A percentile compares a stretch with the other conserved stretches of the same genome.
Evolutionary conservation across 1,140 invertebrate genomes (phyloP).

Genomic region (Heterodera carotae): DNA sequence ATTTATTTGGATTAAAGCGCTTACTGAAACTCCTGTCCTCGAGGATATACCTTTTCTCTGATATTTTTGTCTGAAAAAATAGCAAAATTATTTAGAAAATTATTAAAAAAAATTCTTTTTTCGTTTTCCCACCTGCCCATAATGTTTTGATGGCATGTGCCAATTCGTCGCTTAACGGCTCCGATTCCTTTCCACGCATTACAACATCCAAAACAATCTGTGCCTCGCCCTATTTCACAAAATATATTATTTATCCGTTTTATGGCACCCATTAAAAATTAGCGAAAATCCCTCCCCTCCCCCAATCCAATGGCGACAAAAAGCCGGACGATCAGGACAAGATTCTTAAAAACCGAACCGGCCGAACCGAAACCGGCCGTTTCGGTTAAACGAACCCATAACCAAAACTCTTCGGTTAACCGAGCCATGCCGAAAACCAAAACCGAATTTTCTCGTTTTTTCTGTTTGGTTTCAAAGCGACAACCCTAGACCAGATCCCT

Average conservation of each 20-base stretch:
- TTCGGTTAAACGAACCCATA: too few species aligned
- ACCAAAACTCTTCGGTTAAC: too few species aligned
- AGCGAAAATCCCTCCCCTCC: not conserved
- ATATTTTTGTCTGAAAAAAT: conserved; percentile 63
- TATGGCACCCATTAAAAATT: too few species aligned
- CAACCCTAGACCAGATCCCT: too few species aligned
- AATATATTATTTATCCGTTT: conserved; percentile 1
- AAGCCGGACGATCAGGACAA: too few species aligned
- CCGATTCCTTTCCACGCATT: conserved; percentile 62
- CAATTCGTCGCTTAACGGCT: conserved; percentile 55
- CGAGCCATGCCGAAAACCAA: too few species aligned
- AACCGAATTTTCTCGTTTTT: too few species aligned
- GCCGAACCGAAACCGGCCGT: too few species aligned
- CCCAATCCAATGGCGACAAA: not conserved
- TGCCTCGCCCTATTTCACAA: conserved; percentile 33
- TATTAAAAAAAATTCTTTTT: conserved; percentile 28
- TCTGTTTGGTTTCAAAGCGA: too few species aligned
- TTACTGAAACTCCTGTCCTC: conserved; percentile 68
- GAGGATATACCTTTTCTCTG: conserved; percentile 59
- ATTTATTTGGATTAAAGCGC: conserved; percentile 44
- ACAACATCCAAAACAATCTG: conserved; percentile 55
- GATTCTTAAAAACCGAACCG: too few species aligned
- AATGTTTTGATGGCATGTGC: conserved; percentile 37
- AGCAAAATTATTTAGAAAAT: not conserved
- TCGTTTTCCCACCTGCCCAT: conserved; percentile 33